phyloP scores from a whole-genome alignment of 2,888 invertebrate genomes.

The Chloroclystis v-ata region DNA sequence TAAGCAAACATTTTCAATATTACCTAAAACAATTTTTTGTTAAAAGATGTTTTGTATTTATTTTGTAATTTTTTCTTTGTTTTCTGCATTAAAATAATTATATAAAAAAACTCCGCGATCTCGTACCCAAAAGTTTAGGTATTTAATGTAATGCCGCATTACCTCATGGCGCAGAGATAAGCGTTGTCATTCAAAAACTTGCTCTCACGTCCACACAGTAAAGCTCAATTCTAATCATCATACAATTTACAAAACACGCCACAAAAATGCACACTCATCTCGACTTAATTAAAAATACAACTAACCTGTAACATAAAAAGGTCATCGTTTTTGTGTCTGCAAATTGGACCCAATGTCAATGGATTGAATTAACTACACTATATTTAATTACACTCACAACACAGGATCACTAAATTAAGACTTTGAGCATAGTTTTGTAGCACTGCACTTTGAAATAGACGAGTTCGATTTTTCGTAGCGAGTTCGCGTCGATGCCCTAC shows the following conservation, averaged over 20 bases:
- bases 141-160: constrained; percentile 8
- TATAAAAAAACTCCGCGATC: too few species aligned
- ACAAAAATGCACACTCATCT: constrained; percentile 33
- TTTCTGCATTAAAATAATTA: too few species aligned
- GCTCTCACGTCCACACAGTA: background rate
- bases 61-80: too few species aligned
- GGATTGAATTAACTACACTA: constrained; percentile 1
- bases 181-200: constrained; percentile 4
- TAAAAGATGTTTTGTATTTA: too few species aligned
- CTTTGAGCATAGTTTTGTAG: constrained; percentile 30
- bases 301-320: constrained; percentile 67
- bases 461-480: constrained; percentile 38
- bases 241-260: constrained; percentile 22
- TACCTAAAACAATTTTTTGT: too few species aligned
- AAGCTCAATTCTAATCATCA: constrained; percentile 25
- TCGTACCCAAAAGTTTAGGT: background rate
- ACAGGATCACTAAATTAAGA: constrained; percentile 36
- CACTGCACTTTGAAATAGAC: constrained; percentile 35
- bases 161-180: constrained; percentile 5
- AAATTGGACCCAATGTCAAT: constrained; percentile 38
- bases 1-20: too few species aligned
- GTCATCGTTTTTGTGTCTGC: constrained; percentile 61
- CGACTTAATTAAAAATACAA: constrained; percentile 63
- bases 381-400: constrained; percentile 24
- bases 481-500: constrained; percentile 35